A percentile compares a stretch with the other conserved stretches of the same genome.
Evolutionary conservation across 2,113 vertebrate species (phyloP).

Genomic region (Nycticryphes semicollaris): DNA sequence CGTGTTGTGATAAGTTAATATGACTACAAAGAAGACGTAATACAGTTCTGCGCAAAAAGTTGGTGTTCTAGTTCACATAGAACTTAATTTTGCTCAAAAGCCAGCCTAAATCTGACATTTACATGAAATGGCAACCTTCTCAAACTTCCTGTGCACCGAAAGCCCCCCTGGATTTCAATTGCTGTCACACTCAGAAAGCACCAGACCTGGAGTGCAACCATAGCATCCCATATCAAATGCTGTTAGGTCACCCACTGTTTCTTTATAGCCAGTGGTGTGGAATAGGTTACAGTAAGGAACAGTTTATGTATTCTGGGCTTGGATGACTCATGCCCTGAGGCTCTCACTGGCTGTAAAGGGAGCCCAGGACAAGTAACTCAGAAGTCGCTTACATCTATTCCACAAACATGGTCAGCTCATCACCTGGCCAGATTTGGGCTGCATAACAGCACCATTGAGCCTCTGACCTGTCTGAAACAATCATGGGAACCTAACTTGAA

Average conservation of each 20-base stretch:
- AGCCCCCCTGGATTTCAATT: neutral
- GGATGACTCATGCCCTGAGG: neutral
- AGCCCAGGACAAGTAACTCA: neutral
- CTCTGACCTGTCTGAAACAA: neutral
- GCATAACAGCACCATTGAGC: rapidly evolving
- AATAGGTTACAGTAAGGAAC: neutral
- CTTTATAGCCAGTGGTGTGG: neutral
- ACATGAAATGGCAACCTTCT: neutral
- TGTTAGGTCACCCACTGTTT: neutral
- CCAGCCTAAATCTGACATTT: neutral
- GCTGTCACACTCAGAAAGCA: neutral
- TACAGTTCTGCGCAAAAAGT: neutral
- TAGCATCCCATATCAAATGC: neutral
- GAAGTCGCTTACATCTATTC: neutral
- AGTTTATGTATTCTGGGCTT: neutral
- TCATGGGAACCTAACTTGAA: neutral
- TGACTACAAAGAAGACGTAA: neutral
- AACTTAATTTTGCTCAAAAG: neutral
- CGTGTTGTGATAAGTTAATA: neutral
- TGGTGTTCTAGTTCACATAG: neutral
- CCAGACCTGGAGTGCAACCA: neutral
- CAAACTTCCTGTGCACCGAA: neutral
- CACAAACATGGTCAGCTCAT: rapidly evolving
- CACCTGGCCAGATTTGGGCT: neutral
- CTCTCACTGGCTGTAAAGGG: neutral